A percentile compares a stretch with the other conserved stretches of the same genome.
phyloP scores from a whole-genome alignment of 2,113 vertebrate genomes.

The Onychorhynchus coronatus region DNA sequence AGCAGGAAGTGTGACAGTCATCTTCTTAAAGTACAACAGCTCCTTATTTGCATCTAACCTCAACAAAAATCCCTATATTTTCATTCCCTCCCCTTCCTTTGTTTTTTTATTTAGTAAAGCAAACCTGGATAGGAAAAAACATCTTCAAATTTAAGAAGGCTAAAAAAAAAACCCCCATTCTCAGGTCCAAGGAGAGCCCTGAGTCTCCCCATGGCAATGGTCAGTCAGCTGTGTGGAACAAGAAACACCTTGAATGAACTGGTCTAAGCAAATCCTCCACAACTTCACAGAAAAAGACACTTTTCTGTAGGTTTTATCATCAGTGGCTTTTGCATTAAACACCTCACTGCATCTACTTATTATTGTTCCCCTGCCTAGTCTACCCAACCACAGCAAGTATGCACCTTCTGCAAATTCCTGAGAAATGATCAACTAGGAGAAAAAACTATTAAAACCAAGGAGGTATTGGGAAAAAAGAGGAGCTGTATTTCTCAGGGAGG shows the following conservation, averaged over 20 bases:
- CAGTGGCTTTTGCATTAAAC: neutral
- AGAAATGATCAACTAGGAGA: neutral
- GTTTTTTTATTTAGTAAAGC: rapidly evolving
- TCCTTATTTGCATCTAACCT: neutral
- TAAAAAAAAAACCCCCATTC: neutral
- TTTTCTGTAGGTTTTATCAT: neutral
- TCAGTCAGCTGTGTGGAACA: neutral
- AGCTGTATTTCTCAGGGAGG: neutral
- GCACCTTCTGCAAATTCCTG: neutral
- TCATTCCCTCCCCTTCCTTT: neutral
- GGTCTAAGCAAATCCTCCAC: neutral
- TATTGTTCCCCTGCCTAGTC: neutral
- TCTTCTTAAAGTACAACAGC: rapidly evolving
- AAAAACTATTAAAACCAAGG: conserved; percentile 7
- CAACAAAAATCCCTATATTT: neutral
- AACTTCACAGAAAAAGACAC: neutral
- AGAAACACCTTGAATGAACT: neutral
- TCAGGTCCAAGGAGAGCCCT: neutral
- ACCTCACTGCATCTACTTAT: neutral
- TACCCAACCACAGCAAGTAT: neutral
- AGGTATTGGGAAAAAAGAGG: neutral
- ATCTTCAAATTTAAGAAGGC: neutral
- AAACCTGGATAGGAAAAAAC: neutral
- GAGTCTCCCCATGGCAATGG: neutral
- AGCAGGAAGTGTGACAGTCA: neutral